Evolutionary conservation across 2,113 vertebrate genomes (phyloP).

Genomic region (Dipodomys ordii): DNA sequence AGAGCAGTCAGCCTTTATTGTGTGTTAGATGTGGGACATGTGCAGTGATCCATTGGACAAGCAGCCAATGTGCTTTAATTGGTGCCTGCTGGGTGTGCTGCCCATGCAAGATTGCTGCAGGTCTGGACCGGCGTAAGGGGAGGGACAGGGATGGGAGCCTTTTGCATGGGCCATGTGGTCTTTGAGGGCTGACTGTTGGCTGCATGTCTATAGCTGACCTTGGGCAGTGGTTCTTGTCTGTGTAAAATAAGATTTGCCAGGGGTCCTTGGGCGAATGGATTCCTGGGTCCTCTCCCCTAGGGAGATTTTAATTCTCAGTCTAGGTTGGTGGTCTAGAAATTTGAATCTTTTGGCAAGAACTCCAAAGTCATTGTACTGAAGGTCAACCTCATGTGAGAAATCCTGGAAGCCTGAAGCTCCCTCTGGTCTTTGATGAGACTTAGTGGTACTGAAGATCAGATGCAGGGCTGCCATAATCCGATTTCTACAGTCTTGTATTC

Average conservation of each 20-base stretch:
- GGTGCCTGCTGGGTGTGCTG: conserved; percentile 47
- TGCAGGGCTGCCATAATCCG: neutral
- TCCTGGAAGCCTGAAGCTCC: neutral
- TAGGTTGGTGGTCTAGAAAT: neutral
- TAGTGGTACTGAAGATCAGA: neutral
- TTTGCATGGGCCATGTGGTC: accelerated
- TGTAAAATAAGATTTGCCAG: neutral
- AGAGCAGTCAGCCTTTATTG: conserved; percentile 27
- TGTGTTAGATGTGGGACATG: conserved; percentile 43
- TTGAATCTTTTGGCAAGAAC: neutral
- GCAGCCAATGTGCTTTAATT: conserved; percentile 48
- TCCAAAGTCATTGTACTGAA: neutral
- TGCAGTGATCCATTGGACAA: conserved; percentile 61
- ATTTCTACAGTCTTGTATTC: neutral
- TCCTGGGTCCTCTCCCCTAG: neutral
- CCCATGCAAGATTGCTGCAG: neutral
- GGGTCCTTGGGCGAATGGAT: neutral
- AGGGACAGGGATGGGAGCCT: accelerated
- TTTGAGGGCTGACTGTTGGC: neutral
- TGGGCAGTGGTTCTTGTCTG: too few relatives aligned
- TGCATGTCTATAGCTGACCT: neutral
- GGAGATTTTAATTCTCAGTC: neutral
- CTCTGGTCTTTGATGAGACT: neutral
- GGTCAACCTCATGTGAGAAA: neutral
- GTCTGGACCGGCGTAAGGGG: too few relatives aligned